phyloP scores from a whole-genome alignment of 1,140 invertebrate species.

The Neodiprion lecontei region DNA sequence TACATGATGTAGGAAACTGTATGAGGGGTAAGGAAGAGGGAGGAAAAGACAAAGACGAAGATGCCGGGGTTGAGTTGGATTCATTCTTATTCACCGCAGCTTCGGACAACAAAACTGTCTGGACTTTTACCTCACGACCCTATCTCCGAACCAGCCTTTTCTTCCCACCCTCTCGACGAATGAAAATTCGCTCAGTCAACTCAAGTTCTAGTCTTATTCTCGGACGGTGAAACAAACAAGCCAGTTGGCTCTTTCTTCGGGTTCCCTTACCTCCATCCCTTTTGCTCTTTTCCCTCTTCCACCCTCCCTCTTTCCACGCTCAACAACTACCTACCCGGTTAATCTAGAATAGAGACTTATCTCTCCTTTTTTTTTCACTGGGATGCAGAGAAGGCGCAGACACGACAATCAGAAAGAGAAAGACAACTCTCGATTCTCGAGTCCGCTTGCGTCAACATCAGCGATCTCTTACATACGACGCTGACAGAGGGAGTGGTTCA shows the following conservation, averaged over 20 bases:
- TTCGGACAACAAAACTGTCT: constrained; percentile 7
- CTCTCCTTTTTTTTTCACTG: background rate
- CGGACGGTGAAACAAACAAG: background rate
- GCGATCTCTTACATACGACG: too few relatives aligned
- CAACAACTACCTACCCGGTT: too few relatives aligned
- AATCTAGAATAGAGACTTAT: too few relatives aligned
- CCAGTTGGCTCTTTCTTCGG: background rate
- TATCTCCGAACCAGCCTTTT: background rate
- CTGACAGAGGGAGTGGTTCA: too few relatives aligned
- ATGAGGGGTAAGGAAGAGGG: too few relatives aligned
- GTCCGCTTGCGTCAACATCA: too few relatives aligned
- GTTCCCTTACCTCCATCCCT: too few relatives aligned
- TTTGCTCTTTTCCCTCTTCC: background rate
- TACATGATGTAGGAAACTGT: too few relatives aligned
- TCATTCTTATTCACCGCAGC: constrained; percentile 7
- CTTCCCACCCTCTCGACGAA: background rate
- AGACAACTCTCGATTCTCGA: background rate
- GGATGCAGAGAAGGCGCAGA: background rate
- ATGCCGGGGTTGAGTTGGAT: background rate
- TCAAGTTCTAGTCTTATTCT: background rate
- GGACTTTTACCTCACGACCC: background rate
- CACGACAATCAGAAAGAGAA: background rate
- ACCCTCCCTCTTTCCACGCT: background rate
- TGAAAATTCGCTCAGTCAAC: constrained; percentile 7
- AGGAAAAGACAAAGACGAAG: too few relatives aligned